These are phyloP conservation scores for Dendrolimus punctatus DNA, from an alignment of 1,140 invertebrate species.

Conservation along the genomic window DNA sequence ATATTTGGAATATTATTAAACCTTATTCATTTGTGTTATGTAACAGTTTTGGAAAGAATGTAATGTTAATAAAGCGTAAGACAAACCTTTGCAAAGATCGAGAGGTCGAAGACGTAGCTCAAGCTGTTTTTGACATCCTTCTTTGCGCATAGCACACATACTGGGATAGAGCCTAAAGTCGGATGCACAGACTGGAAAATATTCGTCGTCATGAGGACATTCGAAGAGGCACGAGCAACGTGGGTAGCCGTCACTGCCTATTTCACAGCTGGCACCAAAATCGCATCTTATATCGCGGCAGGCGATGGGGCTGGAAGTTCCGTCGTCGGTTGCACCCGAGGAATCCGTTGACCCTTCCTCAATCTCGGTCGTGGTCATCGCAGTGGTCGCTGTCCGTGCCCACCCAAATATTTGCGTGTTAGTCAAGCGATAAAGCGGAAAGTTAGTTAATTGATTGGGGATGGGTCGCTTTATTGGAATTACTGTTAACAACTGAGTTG, in stretches of 20 bases:
- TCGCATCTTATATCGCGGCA: slow-evolving; percentile 88
- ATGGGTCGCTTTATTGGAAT: slow-evolving; percentile 60
- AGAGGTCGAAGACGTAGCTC: slow-evolving; percentile 84
- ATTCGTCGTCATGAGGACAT: slow-evolving; percentile 75
- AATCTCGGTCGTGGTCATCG: slow-evolving; percentile 56
- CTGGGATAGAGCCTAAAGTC: slow-evolving; percentile 87
- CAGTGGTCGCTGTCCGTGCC: slow-evolving; percentile 57
- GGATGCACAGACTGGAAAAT: slow-evolving; percentile 85
- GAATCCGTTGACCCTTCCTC: slow-evolving; percentile 52
- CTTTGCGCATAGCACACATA: slow-evolving; percentile 89
- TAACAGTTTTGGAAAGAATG: slow-evolving; percentile 5
- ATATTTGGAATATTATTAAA: too few relatives aligned
- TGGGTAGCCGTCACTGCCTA: slow-evolving; percentile 82
- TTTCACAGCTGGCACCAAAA: slow-evolving; percentile 87
- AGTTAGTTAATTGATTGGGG: slow-evolving; percentile 64
- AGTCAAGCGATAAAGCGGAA: slow-evolving; percentile 64
- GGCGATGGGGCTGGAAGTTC: slow-evolving; percentile 74
- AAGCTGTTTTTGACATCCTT: slow-evolving; percentile 87
- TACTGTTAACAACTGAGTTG: slow-evolving; percentile 51
- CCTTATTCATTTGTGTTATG: slow-evolving; percentile 1
- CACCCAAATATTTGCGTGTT: slow-evolving; percentile 66
- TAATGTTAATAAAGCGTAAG: slow-evolving; percentile 15
- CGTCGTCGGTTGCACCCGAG: slow-evolving; percentile 43
- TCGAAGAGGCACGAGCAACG: slow-evolving; percentile 85
- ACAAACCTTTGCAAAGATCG: slow-evolving; percentile 86